phyloP scores from a whole-genome alignment of 2,888 invertebrate genomes.

The Chrysolina oricalcia region DNA sequence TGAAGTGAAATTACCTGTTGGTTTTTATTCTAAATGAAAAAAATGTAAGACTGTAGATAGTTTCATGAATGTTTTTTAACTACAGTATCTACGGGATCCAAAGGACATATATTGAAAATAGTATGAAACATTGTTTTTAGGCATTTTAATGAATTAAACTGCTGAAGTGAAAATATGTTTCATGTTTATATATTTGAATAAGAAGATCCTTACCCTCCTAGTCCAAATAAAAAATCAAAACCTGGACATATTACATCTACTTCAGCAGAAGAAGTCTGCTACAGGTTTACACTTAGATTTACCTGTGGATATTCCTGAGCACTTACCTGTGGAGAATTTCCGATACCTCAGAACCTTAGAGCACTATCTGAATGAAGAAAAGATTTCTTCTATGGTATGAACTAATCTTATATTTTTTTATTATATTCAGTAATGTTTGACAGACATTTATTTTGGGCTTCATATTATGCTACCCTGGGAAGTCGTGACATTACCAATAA shows the following conservation, averaged over 20 bases:
- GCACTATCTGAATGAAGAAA: conserved; percentile 12
- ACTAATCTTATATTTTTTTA: background rate
- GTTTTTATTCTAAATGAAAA: no score
- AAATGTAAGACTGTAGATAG: no score
- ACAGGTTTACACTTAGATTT: conserved; percentile 18
- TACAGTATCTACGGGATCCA: background rate
- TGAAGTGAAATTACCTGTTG: no score
- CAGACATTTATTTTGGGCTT: conserved; percentile 3
- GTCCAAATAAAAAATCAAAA: conserved; percentile 14
- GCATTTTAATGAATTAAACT: background rate
- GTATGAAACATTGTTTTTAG: background rate
- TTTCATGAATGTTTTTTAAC: no score
- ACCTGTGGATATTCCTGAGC: conserved; percentile 12
- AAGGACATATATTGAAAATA: background rate
- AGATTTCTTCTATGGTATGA: conserved; percentile 18
- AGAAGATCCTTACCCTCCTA: conserved; percentile 20
- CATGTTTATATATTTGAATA: background rate
- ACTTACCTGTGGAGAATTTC: conserved; percentile 18
- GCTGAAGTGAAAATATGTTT: conserved; percentile 5
- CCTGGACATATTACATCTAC: conserved; percentile 1
- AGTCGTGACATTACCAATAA: conserved; percentile 12
- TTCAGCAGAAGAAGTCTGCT: conserved; percentile 22
- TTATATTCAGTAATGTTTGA: background rate
- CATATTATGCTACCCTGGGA: conserved; percentile 22
- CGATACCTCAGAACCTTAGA: conserved; percentile 5